A percentile compares a stretch with the other conserved stretches of the same genome.
These are phyloP conservation scores for Montipora sp. DNA, from an alignment of 64 coral and sea anemone species.

Conservation along the genomic window DNA sequence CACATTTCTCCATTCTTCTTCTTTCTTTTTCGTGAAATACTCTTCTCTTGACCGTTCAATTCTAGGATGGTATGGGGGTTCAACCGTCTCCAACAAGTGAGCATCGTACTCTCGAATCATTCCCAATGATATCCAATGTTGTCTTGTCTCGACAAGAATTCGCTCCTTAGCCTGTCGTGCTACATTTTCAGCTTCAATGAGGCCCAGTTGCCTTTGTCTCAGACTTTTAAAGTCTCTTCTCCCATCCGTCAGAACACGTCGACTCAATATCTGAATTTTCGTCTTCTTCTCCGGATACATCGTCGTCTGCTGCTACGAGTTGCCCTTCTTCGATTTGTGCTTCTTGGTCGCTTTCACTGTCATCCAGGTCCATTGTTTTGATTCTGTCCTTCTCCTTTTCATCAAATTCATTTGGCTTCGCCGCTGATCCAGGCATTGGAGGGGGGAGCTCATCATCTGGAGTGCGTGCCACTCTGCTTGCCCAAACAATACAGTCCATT, in stretches of 20 bases:
- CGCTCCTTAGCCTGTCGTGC: not conserved
- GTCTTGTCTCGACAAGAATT: not conserved
- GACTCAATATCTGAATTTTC: not conserved
- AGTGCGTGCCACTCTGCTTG: not conserved
- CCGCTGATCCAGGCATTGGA: not conserved
- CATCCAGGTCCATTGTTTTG: no score
- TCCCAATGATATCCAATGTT: not conserved
- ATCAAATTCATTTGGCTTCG: no score
- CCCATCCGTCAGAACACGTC: not conserved
- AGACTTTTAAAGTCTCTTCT: not conserved
- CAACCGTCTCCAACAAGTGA: not conserved
- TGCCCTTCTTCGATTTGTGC: no score
- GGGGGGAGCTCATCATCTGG: not conserved
- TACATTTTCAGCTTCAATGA: not conserved
- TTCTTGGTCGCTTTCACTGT: no score
- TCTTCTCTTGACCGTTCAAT: no score
- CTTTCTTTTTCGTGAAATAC: no score
- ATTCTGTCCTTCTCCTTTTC: not conserved
- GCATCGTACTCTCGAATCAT: not conserved
- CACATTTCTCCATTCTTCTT: no score
- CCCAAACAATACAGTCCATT: conserved; percentile 1
- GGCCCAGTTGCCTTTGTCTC: not conserved
- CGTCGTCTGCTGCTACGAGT: no score
- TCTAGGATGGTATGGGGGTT: no score
- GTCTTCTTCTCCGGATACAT: not conserved